Evolutionary conservation across 1,140 invertebrate species (phyloP), one percentile per base, ranked within the genome.

Genomic region (Zeugodacus cucurbitae): DNA sequence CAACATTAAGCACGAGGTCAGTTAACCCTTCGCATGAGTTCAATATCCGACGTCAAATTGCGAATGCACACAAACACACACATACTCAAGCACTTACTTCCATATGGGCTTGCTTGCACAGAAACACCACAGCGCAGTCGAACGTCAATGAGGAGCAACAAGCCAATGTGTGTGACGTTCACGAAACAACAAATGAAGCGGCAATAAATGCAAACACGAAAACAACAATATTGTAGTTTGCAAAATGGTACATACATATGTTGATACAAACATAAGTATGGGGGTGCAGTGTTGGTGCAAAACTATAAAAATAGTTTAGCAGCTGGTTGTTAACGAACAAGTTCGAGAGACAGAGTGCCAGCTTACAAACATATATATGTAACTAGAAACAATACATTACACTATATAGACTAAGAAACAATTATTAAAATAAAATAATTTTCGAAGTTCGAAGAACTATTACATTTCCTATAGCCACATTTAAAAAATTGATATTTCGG

Each of bases 1-100:
- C 90, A 91, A 91, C 91, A 91, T 92, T 92, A 91, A 92, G 91
- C 91, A 92, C 91, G 91, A 92, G 91, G 91, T 92, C 91, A 92
- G 92, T 92, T 92, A 92, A 92, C 91, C 91, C 91, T 90, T 90
- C 88, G 87, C 88, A 88, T 88, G 90, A 92, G 91, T 92, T 92
- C 91, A 92, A 92, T 91, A 92, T 92, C 91, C 91, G 91, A 90
- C 89, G 91, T 59, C n/a, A 87, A 62, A 78, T 48, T 88, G 70
- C 32, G 32, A 78, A 78, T 90, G 89, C 89, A 90, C 89, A 90
- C 87, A 90, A 67, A 89, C 59, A 86, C 70, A 88, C 57, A 41
- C 34, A 74, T 26, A 44, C 32, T 44, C 22, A 70, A 26, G n/a
- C 4, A 78, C 37, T 17, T n/a, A 41, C 37, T 54, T 54, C 17